These are phyloP conservation scores for Drosophila emarginata DNA, from an alignment of 2,888 invertebrate species.

Conservation along the genomic window DNA sequence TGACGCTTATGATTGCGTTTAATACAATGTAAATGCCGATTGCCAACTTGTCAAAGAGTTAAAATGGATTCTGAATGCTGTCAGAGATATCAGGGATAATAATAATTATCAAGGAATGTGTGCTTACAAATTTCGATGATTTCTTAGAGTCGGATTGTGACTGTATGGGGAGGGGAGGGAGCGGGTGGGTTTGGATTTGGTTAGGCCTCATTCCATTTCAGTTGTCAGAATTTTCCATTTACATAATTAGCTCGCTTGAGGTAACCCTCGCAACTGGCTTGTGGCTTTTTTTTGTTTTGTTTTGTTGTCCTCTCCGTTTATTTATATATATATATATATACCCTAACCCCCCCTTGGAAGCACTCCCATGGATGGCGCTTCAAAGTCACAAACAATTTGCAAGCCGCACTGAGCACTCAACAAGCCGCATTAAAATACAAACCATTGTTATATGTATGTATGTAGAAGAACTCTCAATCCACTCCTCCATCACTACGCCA, in stretches of 20 bases:
- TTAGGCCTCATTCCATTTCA: conserved; percentile 19
- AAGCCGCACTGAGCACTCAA: conserved; percentile 73
- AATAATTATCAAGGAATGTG: background rate
- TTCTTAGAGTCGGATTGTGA: background rate
- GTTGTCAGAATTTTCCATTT: conserved; percentile 23
- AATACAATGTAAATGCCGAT: conserved; percentile 3
- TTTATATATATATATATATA: conserved; percentile 48
- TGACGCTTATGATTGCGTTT: conserved; percentile 1
- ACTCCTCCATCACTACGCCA: no score
- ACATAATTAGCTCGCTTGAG: conserved; percentile 51
- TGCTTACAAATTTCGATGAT: background rate
- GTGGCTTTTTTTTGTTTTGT: conserved; percentile 48
- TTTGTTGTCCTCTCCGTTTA: conserved; percentile 9
- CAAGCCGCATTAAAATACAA: conserved; percentile 70
- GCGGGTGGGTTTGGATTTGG: no score
- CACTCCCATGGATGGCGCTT: conserved; percentile 44
- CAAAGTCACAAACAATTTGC: conserved; percentile 70
- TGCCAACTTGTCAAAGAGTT: conserved; percentile 2
- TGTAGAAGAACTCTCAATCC: background rate
- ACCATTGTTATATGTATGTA: conserved; percentile 47
- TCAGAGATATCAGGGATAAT: background rate
- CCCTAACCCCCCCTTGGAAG: background rate
- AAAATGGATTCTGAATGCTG: background rate
- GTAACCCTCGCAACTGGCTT: conserved; percentile 45
- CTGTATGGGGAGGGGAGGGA: no score